Conservation (phyloP, 2,888 invertebrate species). For the Drosophila mimetica region DNA sequence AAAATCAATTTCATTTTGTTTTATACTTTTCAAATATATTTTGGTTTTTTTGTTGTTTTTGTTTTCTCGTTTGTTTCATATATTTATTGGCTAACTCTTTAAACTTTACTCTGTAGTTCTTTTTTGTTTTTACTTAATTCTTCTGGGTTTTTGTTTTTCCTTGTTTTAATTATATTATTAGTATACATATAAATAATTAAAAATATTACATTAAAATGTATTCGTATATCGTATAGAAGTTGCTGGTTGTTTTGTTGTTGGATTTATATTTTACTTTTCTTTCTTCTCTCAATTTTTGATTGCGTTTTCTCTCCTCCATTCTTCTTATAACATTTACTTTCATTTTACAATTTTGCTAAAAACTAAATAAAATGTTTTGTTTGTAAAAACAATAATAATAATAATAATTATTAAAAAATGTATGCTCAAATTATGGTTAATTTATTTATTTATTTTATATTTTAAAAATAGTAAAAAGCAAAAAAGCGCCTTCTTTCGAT, state of each 20-base stretch:
- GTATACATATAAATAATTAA: conserved; percentile 84
- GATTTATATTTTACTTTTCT: conserved; percentile 46
- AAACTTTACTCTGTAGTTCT: conserved; percentile 77
- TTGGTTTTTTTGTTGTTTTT: conserved; percentile 46
- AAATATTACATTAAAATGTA: conserved; percentile 84
- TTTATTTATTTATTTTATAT: conserved; percentile 54
- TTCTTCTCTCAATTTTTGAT: conserved; percentile 64
- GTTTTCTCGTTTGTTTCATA: conserved; percentile 75
- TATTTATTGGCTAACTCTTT: conserved; percentile 82
- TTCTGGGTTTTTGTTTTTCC: conserved; percentile 69
- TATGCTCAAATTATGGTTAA: conserved; percentile 57
- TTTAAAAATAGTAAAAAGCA: conserved; percentile 54
- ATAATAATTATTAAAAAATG: conserved; percentile 53
- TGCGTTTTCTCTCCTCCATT: conserved; percentile 71
- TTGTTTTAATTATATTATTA: conserved; percentile 78
- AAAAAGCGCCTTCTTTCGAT: conserved; percentile 36
- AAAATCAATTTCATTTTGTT: conserved; percentile 59
- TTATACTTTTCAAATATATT: conserved; percentile 82
- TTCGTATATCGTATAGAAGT: conserved; percentile 82
- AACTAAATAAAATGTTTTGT: conserved; percentile 80
- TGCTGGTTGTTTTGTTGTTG: conserved; percentile 65
- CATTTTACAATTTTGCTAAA: conserved; percentile 84
- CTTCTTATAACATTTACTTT: conserved; percentile 60
- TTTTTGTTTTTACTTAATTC: conserved; percentile 68
- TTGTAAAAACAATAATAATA: conserved; percentile 74